Evolutionary conservation across 2,797 vertebrate species (phyloP).

Genomic region (Peromyscus nudipes): DNA sequence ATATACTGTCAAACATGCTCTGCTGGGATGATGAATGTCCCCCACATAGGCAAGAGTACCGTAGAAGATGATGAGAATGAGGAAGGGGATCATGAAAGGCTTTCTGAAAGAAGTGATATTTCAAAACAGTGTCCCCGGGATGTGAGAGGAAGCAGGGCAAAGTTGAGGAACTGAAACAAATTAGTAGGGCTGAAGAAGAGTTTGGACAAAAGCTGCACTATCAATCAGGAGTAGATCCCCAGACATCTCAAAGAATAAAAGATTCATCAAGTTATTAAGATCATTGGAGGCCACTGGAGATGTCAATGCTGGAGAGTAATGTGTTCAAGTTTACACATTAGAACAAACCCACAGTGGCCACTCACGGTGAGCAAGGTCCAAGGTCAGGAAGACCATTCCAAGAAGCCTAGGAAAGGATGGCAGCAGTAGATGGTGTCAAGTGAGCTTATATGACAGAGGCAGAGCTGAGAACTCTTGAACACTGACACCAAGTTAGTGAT

Average conservation of each 20-base stretch:
- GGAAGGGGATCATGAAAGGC: not conserved
- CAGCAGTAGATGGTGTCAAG: not conserved
- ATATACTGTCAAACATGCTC: not conserved
- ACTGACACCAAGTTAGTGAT: not conserved
- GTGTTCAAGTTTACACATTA: not conserved
- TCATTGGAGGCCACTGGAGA: not conserved
- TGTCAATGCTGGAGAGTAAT: not conserved
- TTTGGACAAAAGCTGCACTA: conserved; percentile 6
- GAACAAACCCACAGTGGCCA: not conserved
- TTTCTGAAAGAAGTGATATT: conserved; percentile 32
- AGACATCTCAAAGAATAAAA: not conserved
- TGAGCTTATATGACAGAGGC: not conserved
- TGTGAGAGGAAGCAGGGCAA: conserved; percentile 33
- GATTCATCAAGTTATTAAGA: not conserved
- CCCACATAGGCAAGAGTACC: not conserved
- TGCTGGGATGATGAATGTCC: not conserved
- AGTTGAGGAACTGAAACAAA: not conserved
- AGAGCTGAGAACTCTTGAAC: not conserved
- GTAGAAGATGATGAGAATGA: not conserved
- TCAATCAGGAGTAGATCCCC: not conserved
- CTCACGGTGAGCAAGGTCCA: not conserved
- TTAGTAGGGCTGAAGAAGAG: not conserved
- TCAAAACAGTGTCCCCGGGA: not conserved
- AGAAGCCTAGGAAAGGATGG: not conserved
- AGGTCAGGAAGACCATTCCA: not conserved